Conservation (phyloP, 2,797 vertebrate species). For the Triplophysa bombifrons region DNA sequence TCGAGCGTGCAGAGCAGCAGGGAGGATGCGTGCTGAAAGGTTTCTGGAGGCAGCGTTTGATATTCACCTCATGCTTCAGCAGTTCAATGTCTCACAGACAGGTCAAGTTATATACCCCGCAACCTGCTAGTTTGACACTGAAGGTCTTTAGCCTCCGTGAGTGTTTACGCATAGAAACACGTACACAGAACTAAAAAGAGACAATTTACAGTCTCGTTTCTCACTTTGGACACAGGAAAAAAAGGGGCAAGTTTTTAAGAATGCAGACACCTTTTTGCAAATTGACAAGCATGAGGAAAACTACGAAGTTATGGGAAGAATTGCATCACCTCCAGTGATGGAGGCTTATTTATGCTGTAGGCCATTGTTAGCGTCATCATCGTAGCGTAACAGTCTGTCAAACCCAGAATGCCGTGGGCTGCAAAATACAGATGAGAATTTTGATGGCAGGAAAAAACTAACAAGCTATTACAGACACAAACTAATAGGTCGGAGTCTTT, state of each 20-base stretch:
- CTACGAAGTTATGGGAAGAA: neutral
- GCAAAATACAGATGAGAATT: neutral
- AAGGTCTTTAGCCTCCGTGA: neutral
- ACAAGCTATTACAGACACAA: neutral
- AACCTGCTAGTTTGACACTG: neutral
- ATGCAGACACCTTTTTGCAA: neutral
- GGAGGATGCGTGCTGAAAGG: neutral
- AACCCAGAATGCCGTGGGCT: neutral
- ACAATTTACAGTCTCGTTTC: neutral
- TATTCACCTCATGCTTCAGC: neutral
- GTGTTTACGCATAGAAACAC: neutral
- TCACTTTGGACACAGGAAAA: neutral
- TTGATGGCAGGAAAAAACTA: neutral
- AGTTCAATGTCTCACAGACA: neutral
- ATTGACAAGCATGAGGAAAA: neutral
- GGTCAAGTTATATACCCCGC: neutral
- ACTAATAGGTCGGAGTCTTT: neutral
- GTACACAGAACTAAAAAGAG: neutral
- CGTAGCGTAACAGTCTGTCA: neutral
- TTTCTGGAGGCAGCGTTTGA: neutral
- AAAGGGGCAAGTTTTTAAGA: neutral
- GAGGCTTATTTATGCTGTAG: conserved; percentile 9
- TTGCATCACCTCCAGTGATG: neutral
- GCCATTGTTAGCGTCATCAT: neutral
- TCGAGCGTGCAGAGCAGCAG: neutral